These are phyloP conservation scores for Pollenia labialis DNA, from an alignment of 2,888 invertebrate genomes.

Conservation along the genomic window DNA sequence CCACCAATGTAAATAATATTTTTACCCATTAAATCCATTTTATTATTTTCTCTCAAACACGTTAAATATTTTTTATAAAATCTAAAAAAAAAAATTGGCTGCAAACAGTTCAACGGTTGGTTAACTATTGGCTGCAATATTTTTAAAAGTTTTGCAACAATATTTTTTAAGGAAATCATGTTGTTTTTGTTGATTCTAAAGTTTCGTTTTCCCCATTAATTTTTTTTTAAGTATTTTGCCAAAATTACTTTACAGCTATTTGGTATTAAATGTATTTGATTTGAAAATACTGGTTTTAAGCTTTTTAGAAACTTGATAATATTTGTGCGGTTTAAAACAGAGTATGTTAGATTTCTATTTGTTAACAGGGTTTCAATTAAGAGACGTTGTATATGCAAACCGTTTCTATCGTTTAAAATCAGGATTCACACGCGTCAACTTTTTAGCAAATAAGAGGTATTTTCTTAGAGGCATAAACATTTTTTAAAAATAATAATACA, in stretches of 20 bases:
- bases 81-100: neutral
- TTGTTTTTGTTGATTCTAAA: conserved; percentile 1
- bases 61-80: neutral
- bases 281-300: conserved; percentile 42
- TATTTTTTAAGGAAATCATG: neutral
- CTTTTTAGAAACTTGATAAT: conserved; percentile 52
- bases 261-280: neutral
- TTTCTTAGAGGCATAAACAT: too few species aligned
- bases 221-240: neutral
- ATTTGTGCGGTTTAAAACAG: conserved; percentile 43
- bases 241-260: neutral
- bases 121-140: conserved; percentile 16
- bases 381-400: too few species aligned
- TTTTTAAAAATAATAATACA: too few species aligned
- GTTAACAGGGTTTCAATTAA: conserved; percentile 1
- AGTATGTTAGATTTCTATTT: conserved; percentile 16
- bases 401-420: too few species aligned
- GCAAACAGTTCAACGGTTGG: conserved; percentile 45
- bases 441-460: too few species aligned
- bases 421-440: too few species aligned
- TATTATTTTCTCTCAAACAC: neutral
- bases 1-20: conserved; percentile 80
- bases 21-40: conserved; percentile 79
- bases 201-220: conserved; percentile 3
- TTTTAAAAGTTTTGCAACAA: conserved; percentile 31